Conservation (phyloP, 2,113 vertebrate species). For the human (Homo sapiens) region DNA sequence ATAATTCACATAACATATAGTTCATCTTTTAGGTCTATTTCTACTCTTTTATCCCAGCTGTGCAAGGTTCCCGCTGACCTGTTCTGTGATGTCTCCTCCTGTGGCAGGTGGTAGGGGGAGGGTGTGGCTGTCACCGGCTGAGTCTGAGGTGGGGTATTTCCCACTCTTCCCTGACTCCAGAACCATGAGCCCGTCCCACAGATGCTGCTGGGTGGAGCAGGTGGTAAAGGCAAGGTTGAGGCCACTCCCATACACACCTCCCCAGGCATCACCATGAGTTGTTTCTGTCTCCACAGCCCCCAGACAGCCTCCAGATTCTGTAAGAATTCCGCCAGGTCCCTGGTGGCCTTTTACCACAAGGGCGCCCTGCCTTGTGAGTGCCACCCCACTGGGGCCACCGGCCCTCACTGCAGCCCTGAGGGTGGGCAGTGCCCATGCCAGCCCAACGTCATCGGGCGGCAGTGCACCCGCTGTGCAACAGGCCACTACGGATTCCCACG, state of each 20-base stretch:
- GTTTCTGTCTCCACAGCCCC: slow-evolving; percentile 81
- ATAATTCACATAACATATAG: neutral
- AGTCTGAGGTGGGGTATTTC: neutral
- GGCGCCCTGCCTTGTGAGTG: slow-evolving; percentile 92
- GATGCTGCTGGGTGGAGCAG: neutral
- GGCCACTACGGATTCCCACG: slow-evolving; percentile 94
- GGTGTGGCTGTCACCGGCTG: neutral
- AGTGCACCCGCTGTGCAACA: slow-evolving; percentile 89
- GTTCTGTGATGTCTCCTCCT: neutral
- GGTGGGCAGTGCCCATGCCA: slow-evolving; percentile 94
- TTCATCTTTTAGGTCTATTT: neutral
- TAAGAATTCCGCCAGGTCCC: slow-evolving; percentile 87
- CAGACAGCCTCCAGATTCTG: slow-evolving; percentile 88
- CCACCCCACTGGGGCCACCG: slow-evolving; percentile 83
- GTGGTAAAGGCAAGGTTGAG: neutral
- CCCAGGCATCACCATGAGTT: neutral
- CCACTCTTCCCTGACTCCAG: neutral
- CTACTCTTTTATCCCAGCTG: neutral
- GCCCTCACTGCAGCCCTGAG: slow-evolving; percentile 83
- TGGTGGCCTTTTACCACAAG: slow-evolving; percentile 90
- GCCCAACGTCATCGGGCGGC: slow-evolving; percentile 88
- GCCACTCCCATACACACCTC: neutral
- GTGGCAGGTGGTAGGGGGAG: too few relatives aligned
- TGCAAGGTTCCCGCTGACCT: neutral
- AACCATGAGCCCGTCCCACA: too few relatives aligned